A percentile compares a stretch with the other conserved stretches of the same genome.
phyloP scores from a whole-genome alignment of 2,113 vertebrate genomes.

The Microtus richardsoni region DNA sequence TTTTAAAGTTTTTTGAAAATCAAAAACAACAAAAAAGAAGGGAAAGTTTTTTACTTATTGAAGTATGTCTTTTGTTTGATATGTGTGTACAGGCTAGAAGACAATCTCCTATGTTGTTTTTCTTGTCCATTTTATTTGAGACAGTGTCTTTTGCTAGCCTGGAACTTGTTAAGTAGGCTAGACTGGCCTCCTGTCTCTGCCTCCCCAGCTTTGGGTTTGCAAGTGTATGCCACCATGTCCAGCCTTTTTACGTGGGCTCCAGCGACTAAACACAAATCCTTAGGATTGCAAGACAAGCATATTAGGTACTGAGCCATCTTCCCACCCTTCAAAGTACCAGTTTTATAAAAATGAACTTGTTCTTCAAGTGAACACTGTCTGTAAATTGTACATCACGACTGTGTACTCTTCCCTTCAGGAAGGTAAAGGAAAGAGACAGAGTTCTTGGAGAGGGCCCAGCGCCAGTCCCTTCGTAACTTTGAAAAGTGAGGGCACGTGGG shows the following conservation, averaged over 20 bases:
- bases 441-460: neutral
- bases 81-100: no score
- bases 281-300: neutral
- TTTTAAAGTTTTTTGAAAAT: neutral
- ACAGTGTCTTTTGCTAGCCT: neutral
- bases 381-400: neutral
- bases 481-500: neutral
- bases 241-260: neutral
- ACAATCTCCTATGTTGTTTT: neutral
- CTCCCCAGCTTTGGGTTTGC: neutral
- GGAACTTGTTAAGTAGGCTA: neutral
- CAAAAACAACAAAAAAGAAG: constrained; percentile 45
- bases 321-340: neutral
- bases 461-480: neutral
- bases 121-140: neutral
- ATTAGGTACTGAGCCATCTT: neutral
- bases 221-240: neutral
- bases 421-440: neutral
- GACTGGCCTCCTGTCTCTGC: neutral
- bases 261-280: no score
- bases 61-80: neutral
- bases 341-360: constrained; percentile 36
- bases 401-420: neutral
- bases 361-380: neutral
- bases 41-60: constrained; percentile 28